Percentiles rank a stretch among this genome's conserved stretches.
Conservation (phyloP, 2,113 vertebrate species). For the Dissostichus mawsoni region DNA sequence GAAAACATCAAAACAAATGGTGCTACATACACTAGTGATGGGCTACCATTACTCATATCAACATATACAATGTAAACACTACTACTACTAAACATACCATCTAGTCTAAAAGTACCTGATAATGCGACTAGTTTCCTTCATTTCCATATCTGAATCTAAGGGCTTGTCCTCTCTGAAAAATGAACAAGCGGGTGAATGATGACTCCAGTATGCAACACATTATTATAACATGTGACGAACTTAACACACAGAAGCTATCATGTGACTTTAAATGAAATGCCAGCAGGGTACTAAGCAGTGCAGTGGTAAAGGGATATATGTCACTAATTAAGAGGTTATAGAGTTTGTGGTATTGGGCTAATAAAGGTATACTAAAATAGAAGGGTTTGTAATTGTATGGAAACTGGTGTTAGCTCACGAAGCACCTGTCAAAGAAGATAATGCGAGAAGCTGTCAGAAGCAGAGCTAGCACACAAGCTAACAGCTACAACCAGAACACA, state of each 20-base stretch:
- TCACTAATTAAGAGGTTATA: background rate
- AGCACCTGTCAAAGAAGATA: slow-evolving; percentile 7
- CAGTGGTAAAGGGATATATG: background rate
- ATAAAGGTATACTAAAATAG: background rate
- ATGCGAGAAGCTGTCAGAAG: slow-evolving; percentile 22
- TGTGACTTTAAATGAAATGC: slow-evolving; percentile 46
- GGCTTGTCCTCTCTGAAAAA: slow-evolving; percentile 49
- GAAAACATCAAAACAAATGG: background rate
- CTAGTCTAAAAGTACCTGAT: slow-evolving; percentile 40
- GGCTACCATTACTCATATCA: background rate
- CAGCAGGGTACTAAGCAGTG: background rate
- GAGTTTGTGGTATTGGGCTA: background rate
- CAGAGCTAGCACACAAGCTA: slow-evolving; percentile 67
- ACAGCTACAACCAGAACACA: slow-evolving; percentile 26
- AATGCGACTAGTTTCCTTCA: slow-evolving; percentile 45
- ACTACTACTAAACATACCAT: background rate
- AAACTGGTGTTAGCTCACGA: no score
- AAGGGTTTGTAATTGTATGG: background rate
- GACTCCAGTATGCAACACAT: slow-evolving; percentile 9
- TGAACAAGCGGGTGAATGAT: slow-evolving; percentile 30
- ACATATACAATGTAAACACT: background rate
- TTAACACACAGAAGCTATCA: slow-evolving; percentile 16
- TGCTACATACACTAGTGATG: background rate
- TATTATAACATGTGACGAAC: slow-evolving; percentile 29
- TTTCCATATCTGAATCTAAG: slow-evolving; percentile 44